Evolutionary conservation across 2,797 vertebrate genomes (phyloP).

Genomic region (Sebastiscus albofasciatus): DNA sequence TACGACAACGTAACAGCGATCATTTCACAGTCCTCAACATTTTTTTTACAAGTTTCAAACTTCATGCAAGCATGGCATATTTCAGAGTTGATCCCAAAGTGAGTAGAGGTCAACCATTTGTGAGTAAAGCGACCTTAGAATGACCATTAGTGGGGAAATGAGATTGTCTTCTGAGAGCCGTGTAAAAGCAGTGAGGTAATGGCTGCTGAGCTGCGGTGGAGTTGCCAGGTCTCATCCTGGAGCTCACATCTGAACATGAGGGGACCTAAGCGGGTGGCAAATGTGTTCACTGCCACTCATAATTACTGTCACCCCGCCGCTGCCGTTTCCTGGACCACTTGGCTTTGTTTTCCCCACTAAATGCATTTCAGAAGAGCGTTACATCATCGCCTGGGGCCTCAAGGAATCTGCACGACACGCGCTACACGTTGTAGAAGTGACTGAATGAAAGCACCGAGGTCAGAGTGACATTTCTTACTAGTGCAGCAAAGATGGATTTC

Average conservation of each 20-base stretch:
- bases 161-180: conserved; percentile 22
- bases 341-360: conserved; percentile 56
- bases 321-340: conserved; percentile 61
- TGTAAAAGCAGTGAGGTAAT: conserved; percentile 55
- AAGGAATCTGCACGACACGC: conserved; percentile 14
- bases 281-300: conserved; percentile 75
- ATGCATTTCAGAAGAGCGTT: conserved; percentile 61
- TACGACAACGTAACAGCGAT: not conserved
- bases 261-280: conserved; percentile 52
- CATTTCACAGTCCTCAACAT: not conserved
- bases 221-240: conserved; percentile 49
- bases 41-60: not conserved
- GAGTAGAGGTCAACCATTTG: not conserved
- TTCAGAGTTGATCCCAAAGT: not conserved
- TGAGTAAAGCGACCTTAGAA: conserved; percentile 10
- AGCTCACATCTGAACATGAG: conserved; percentile 35
- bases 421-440: not conserved
- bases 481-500: not conserved
- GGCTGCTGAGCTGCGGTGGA: conserved; percentile 33
- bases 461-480: not conserved
- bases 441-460: not conserved
- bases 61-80: not conserved
- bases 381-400: conserved; percentile 48
- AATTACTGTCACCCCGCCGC: conserved; percentile 60
- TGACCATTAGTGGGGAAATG: conserved; percentile 21